phyloP scores from a whole-genome alignment of 2,797 vertebrate species.

The Spizella passerina region DNA sequence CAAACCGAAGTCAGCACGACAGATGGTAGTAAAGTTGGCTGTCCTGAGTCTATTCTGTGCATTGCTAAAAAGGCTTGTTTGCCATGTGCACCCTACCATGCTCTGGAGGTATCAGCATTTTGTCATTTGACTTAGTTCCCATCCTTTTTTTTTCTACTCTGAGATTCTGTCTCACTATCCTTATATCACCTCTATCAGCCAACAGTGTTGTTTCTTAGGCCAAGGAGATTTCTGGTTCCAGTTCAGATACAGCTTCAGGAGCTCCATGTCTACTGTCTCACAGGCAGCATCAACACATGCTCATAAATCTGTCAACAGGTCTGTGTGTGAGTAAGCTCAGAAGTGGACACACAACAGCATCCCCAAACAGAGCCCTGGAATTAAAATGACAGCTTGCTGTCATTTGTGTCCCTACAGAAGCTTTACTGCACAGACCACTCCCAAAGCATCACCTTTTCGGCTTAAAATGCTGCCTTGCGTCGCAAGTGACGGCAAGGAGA shows the following conservation, averaged over 20 bases:
- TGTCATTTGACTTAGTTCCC: neutral
- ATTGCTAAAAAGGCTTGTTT: neutral
- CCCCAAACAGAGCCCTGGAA: neutral
- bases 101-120: neutral
- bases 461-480: neutral
- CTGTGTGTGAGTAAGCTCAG: neutral
- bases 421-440: neutral
- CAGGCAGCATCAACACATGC: rapidly evolving
- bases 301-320: neutral
- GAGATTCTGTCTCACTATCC: neutral
- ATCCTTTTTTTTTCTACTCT: neutral
- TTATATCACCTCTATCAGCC: neutral
- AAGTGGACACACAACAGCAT: neutral
- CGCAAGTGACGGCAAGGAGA: neutral
- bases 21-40: neutral
- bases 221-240: neutral
- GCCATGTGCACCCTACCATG: neutral
- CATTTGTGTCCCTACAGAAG: too few species aligned
- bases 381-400: neutral
- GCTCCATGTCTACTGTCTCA: neutral
- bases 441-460: neutral
- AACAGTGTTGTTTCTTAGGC: neutral
- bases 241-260: neutral
- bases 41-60: neutral
- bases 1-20: neutral